Evolutionary conservation across 2,797 vertebrate species (phyloP).

Genomic region (Steatocranus sp.): DNA sequence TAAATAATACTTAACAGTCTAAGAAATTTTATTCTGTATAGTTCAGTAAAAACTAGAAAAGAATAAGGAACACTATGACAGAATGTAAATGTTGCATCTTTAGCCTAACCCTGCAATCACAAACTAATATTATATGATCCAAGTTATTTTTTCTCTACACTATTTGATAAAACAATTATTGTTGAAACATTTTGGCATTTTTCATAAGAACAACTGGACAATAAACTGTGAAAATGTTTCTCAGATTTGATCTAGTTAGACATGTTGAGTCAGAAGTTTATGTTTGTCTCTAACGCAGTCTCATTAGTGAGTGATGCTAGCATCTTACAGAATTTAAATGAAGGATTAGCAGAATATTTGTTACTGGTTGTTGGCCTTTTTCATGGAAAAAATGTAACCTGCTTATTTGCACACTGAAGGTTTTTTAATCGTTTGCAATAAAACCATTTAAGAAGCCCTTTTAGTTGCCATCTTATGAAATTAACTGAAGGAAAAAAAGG

Average conservation of each 20-base stretch:
- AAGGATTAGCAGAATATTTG: background rate
- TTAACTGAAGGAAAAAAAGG: conserved; percentile 39
- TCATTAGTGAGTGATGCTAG: background rate
- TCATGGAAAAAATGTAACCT: background rate
- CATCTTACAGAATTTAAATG: background rate
- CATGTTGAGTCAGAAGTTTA: background rate
- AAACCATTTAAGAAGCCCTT: background rate
- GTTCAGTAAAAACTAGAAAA: background rate
- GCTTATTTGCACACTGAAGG: background rate
- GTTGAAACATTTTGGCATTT: background rate
- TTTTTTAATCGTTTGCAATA: background rate
- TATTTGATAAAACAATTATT: background rate
- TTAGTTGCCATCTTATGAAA: conserved; percentile 83
- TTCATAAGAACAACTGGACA: background rate
- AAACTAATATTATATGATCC: background rate
- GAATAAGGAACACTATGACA: background rate
- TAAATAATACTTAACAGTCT: background rate
- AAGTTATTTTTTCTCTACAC: background rate
- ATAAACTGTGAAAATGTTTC: background rate
- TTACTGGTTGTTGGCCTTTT: background rate
- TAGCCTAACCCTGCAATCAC: background rate
- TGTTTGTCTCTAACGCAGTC: background rate
- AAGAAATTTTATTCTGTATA: background rate
- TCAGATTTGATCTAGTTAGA: background rate
- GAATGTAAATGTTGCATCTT: background rate